Conservation (phyloP, 2,113 vertebrate genomes). For the Chloebia gouldiae region DNA sequence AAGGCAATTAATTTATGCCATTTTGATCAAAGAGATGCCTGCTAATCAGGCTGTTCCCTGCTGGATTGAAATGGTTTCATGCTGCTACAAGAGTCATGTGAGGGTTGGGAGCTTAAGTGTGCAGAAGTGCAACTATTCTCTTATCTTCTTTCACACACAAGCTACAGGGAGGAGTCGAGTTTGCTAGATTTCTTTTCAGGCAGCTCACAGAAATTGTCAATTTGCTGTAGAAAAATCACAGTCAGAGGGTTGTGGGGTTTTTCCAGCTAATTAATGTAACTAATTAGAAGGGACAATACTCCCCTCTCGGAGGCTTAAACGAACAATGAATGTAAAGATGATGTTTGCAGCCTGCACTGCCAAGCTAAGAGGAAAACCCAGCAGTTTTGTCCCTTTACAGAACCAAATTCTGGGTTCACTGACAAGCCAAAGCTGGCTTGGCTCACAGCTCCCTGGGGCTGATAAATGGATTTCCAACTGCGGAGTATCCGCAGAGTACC, state of each 20-base stretch:
- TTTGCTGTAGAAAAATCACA: not conserved
- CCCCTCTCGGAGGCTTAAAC: not conserved
- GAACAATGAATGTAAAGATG: not conserved
- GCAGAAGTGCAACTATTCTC: not conserved
- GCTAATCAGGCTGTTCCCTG: not conserved
- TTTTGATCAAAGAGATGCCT: slow-evolving; percentile 28
- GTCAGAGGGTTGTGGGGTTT: not conserved
- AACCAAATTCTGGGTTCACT: not conserved
- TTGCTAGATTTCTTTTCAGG: not conserved
- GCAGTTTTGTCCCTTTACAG: not conserved
- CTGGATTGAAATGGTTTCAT: slow-evolving; percentile 25
- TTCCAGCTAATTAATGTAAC: not conserved
- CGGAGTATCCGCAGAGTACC: accelerated
- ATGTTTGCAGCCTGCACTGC: not conserved
- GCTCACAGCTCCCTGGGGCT: not conserved
- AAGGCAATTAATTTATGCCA: slow-evolving; percentile 35
- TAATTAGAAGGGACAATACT: not conserved
- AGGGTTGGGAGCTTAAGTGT: not conserved
- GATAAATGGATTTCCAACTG: not conserved
- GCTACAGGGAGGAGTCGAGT: not conserved
- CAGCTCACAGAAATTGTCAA: not conserved
- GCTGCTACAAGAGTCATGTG: not conserved
- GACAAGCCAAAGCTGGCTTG: not conserved
- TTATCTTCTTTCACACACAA: not conserved
- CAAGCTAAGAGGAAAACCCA: not conserved